Percentiles rank a stretch among this genome's conserved stretches.
Conservation (phyloP, 2,888 invertebrate species). For the Caenorhabditis macrosperma region DNA sequence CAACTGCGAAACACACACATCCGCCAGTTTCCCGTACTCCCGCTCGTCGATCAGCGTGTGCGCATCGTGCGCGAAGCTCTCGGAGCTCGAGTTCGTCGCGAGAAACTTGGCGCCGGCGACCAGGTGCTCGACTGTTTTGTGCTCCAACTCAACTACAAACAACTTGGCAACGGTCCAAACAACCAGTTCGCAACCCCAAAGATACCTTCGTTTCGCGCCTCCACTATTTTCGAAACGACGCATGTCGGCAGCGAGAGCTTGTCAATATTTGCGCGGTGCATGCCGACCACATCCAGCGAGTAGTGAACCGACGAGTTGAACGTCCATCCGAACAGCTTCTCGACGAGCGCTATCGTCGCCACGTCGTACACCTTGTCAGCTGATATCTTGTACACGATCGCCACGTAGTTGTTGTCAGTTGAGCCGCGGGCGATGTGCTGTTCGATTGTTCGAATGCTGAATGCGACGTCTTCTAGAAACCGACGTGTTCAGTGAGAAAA, state of each 20-base stretch:
- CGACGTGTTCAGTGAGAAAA: neutral
- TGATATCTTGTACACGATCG: conserved; percentile 36
- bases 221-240: conserved; percentile 32
- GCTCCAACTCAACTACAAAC: conserved; percentile 19
- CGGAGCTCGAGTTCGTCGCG: conserved; percentile 4
- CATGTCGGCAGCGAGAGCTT: conserved; percentile 61
- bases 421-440: conserved; percentile 20
- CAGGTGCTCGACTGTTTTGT: conserved; percentile 16
- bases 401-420: conserved; percentile 28
- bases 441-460: conserved; percentile 44
- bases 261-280: conserved; percentile 58
- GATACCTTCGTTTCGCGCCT: neutral
- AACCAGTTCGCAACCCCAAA: too few relatives aligned
- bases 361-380: conserved; percentile 51
- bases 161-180: neutral
- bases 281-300: conserved; percentile 70
- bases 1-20: conserved; percentile 56
- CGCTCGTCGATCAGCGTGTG: conserved; percentile 56
- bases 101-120: conserved; percentile 21
- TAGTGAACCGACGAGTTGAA: conserved; percentile 68
- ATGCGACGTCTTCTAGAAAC: too few relatives aligned
- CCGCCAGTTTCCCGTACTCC: conserved; percentile 54
- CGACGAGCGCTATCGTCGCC: conserved; percentile 71
- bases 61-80: conserved; percentile 21
- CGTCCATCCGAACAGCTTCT: conserved; percentile 70